phyloP scores from a whole-genome alignment of 2,888 invertebrate genomes.

The Drosophila mimica region DNA sequence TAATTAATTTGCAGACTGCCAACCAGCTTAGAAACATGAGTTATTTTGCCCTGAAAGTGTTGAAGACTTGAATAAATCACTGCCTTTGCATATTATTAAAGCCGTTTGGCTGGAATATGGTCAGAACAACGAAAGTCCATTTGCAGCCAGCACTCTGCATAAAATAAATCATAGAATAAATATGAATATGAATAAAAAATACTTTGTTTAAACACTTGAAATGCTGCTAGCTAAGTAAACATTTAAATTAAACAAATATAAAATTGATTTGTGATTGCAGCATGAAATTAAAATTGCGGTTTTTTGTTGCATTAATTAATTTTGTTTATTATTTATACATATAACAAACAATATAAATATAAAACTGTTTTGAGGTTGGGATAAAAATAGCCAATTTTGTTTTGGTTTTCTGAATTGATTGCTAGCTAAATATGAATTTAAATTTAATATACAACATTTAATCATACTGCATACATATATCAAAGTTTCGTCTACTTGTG shows the following conservation, averaged over 20 bases:
- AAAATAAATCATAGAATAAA: background rate
- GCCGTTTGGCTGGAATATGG: no score
- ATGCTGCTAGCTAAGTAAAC: background rate
- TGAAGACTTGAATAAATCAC: background rate
- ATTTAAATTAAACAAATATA: background rate
- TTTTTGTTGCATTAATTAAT: background rate
- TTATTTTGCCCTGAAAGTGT: background rate
- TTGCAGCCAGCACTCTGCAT: background rate
- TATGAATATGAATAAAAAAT: background rate
- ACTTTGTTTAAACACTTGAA: background rate
- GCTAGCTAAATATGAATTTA: background rate
- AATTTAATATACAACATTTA: background rate
- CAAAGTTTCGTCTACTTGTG: no score
- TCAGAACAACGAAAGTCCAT: background rate
- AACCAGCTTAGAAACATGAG: background rate
- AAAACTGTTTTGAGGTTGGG: background rate
- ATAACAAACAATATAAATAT: background rate
- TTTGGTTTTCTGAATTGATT: no score
- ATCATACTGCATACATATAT: background rate
- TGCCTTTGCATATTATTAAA: background rate
- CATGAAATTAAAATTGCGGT: background rate
- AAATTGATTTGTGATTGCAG: background rate
- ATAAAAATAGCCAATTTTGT: no score
- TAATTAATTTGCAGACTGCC: conserved; percentile 36
- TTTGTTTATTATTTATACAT: no score